Conservation (phyloP, 2,888 invertebrate species). For the Dorcus hopei region DNA sequence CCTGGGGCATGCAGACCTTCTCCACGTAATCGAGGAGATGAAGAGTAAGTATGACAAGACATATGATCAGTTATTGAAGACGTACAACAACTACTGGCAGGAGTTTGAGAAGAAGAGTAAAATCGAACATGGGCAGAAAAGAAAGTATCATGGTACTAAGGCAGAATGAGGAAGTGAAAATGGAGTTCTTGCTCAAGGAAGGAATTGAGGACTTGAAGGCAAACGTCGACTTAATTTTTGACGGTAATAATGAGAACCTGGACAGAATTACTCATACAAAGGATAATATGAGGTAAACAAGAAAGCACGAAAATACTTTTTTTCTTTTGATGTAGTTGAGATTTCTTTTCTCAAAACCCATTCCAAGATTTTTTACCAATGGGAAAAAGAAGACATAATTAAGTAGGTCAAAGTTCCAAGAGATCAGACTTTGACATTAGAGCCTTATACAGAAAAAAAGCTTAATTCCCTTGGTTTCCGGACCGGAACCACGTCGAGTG, state of each 20-base stretch:
- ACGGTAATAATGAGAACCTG: background rate
- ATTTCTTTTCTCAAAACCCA: too few relatives aligned
- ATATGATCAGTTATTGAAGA: slow-evolving; percentile 31
- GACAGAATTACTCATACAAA: background rate
- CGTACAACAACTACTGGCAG: slow-evolving; percentile 37
- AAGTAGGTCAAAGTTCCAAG: too few relatives aligned
- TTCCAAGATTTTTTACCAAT: too few relatives aligned
- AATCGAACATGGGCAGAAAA: background rate
- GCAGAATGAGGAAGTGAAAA: background rate
- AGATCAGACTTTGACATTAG: too few relatives aligned
- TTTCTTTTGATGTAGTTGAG: too few relatives aligned
- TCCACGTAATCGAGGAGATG: slow-evolving; percentile 25
- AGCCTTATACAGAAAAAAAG: too few relatives aligned
- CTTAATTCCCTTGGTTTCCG: too few relatives aligned
- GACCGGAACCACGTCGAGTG: too few relatives aligned
- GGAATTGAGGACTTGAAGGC: background rate
- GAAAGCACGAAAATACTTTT: too few relatives aligned
- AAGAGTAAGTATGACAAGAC: slow-evolving; percentile 26
- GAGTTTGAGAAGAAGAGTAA: slow-evolving; percentile 27
- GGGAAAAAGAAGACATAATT: too few relatives aligned
- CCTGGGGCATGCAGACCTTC: slow-evolving; percentile 26
- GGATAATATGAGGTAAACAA: background rate
- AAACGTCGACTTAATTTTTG: background rate
- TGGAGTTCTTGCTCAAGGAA: background rate
- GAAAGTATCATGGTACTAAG: background rate